These are phyloP conservation scores for western clawed frog (Xenopus tropicalis) DNA, from an alignment of 2,113 vertebrate species.

Conservation along the genomic window DNA sequence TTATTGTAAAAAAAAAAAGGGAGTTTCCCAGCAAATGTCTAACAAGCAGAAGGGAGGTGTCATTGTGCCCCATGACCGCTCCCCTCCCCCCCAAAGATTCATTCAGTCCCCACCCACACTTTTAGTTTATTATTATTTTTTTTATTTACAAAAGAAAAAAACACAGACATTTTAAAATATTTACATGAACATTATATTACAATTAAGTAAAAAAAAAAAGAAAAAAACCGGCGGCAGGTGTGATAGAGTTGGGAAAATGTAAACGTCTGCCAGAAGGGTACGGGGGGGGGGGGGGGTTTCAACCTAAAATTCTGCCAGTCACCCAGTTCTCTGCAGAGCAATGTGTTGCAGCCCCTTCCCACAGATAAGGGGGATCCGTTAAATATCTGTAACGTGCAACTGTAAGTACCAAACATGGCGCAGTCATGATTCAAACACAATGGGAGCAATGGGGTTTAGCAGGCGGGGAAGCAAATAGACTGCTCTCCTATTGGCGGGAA, in stretches of 20 bases:
- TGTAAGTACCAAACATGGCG: too few species aligned
- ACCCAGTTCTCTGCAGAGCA: slow-evolving; percentile 17
- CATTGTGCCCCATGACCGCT: too few species aligned
- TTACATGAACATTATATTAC: slow-evolving; percentile 40
- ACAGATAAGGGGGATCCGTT: neutral
- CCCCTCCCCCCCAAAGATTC: neutral
- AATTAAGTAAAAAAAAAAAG: slow-evolving; percentile 8
- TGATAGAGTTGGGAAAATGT: slow-evolving; percentile 25
- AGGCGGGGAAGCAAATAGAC: too few species aligned
- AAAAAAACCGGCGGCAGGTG: slow-evolving; percentile 3
- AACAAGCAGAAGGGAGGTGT: neutral
- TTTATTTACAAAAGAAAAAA: slow-evolving; percentile 36
- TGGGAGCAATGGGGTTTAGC: too few species aligned
- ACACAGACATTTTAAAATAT: slow-evolving; percentile 33
- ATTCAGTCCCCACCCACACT: neutral
- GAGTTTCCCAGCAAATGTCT: neutral
- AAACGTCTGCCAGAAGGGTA: slow-evolving; percentile 20
- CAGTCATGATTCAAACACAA: too few species aligned
- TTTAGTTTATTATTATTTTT: neutral
- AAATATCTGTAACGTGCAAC: too few species aligned
- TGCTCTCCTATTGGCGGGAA: too few species aligned
- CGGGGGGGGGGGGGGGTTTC: neutral
- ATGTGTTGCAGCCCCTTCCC: slow-evolving; percentile 23
- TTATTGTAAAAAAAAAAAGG: neutral
- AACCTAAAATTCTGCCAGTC: neutral